Percentiles rank a stretch among this genome's conserved stretches.
Evolutionary conservation across 2,888 invertebrate genomes (phyloP).

Genomic region (Griposia aprilina): DNA sequence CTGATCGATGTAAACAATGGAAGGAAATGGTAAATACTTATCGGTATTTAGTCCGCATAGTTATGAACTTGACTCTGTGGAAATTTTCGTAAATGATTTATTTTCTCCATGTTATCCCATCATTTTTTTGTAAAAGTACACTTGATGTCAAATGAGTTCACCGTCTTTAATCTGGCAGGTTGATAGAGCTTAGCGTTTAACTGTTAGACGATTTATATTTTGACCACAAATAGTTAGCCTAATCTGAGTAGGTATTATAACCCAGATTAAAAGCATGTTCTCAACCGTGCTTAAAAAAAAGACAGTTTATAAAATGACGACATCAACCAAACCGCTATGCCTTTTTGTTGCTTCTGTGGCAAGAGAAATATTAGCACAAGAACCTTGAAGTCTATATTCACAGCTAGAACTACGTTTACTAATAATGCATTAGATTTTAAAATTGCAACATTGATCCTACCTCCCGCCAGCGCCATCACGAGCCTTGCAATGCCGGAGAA

Average conservation of each 20-base stretch:
- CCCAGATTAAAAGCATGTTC: background rate
- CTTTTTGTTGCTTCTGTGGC: constrained; percentile 43
- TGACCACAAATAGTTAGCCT: background rate
- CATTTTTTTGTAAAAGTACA: constrained; percentile 1
- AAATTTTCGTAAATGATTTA: background rate
- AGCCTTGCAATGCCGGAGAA: constrained; percentile 45
- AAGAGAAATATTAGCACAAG: constrained; percentile 50
- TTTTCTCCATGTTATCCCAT: background rate
- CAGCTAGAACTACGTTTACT: constrained; percentile 54
- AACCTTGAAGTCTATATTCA: constrained; percentile 54
- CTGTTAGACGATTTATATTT: background rate
- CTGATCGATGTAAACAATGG: constrained; percentile 46
- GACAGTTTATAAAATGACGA: constrained; percentile 28
- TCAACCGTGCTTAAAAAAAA: constrained; percentile 12
- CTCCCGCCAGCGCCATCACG: constrained; percentile 52
- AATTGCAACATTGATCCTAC: constrained; percentile 64
- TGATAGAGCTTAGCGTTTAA: background rate
- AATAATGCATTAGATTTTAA: constrained; percentile 61
- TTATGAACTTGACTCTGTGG: constrained; percentile 13
- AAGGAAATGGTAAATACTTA: constrained; percentile 27
- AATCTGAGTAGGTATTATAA: background rate
- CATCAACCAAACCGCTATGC: constrained; percentile 21
- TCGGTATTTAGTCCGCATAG: background rate
- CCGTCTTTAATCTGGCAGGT: background rate
- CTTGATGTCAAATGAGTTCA: no score